Percentiles rank a stretch among this genome's conserved stretches.
These are phyloP conservation scores for Polypterus senegalus DNA, from an alignment of 2,113 vertebrate genomes.

Conservation along the genomic window DNA sequence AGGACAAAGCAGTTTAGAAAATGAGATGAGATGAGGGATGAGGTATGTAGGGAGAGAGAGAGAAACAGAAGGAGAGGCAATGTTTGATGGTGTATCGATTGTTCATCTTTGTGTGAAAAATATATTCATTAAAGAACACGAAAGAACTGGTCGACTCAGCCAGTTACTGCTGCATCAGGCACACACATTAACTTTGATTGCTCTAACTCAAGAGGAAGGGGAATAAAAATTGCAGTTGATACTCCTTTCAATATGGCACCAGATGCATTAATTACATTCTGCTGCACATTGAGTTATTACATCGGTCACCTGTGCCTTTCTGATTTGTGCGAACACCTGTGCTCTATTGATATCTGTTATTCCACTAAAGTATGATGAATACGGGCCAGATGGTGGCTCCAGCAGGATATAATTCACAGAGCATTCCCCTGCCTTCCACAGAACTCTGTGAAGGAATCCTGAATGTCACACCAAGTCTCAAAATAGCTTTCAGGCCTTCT, in stretches of 20 bases:
- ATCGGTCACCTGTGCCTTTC: conserved; percentile 32
- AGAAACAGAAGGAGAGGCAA: too few relatives aligned
- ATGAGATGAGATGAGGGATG: too few relatives aligned
- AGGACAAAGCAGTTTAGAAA: too few relatives aligned
- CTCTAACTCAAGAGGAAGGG: neutral
- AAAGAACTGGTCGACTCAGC: too few relatives aligned
- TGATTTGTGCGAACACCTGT: conserved; percentile 45
- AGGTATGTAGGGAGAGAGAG: too few relatives aligned
- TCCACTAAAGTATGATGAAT: conserved; percentile 44
- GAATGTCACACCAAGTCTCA: conserved; percentile 31
- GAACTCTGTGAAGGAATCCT: conserved; percentile 49
- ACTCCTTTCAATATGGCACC: conserved; percentile 28
- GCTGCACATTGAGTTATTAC: conserved; percentile 40
- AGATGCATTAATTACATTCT: conserved; percentile 47
- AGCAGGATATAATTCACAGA: conserved; percentile 35
- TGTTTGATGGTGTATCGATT: too few relatives aligned
- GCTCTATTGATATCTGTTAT: conserved; percentile 32
- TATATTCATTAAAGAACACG: too few relatives aligned
- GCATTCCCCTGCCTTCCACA: conserved; percentile 27
- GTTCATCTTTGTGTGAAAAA: too few relatives aligned
- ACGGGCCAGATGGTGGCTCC: conserved; percentile 53
- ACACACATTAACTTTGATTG: neutral
- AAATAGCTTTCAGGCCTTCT: conserved; percentile 14
- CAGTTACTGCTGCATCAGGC: neutral
- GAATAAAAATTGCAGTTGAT: conserved; percentile 23